Evolutionary conservation across 2,797 vertebrate species (phyloP).

Genomic region (Eupleurogrammus muticus): DNA sequence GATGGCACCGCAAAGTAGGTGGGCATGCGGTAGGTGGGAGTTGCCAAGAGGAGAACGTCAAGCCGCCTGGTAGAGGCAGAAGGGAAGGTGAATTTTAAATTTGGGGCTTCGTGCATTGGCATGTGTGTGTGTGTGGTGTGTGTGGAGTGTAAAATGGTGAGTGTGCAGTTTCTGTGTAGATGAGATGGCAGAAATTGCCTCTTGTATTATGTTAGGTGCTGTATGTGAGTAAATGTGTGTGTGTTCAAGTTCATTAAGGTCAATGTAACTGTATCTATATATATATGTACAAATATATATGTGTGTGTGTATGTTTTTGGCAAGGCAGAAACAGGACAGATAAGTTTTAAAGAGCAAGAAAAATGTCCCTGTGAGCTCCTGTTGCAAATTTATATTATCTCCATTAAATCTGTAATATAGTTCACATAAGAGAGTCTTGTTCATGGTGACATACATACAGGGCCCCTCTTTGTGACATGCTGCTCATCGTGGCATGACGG

Average conservation of each 20-base stretch:
- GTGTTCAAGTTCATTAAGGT: conserved; percentile 1
- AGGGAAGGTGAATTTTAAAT: conserved; percentile 11
- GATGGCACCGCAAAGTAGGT: conserved; percentile 76
- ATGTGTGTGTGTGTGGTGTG: not conserved
- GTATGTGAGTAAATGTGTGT: not conserved
- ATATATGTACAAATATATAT: not conserved
- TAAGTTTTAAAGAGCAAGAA: not conserved
- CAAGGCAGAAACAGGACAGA: not conserved
- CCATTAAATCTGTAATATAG: conserved; percentile 47
- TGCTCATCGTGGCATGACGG: conserved; percentile 60
- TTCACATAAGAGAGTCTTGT: conserved; percentile 37
- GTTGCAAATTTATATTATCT: conserved; percentile 28
- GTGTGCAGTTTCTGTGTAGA: not conserved
- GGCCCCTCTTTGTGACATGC: conserved; percentile 61
- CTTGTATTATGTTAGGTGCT: not conserved
- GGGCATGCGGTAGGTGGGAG: conserved; percentile 69
- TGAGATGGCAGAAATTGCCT: not conserved
- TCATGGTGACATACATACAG: conserved; percentile 70
- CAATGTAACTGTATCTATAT: not conserved
- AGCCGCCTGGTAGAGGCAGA: conserved; percentile 17
- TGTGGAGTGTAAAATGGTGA: not conserved
- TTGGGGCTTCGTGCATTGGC: not conserved
- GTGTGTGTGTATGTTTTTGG: no score
- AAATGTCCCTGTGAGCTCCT: conserved; percentile 15
- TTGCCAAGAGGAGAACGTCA: conserved; percentile 42